Evolutionary conservation across 2,797 vertebrate genomes (phyloP), one percentile per base, ranked within the genome.

Genomic region (Thalassophryne amazonica): DNA sequence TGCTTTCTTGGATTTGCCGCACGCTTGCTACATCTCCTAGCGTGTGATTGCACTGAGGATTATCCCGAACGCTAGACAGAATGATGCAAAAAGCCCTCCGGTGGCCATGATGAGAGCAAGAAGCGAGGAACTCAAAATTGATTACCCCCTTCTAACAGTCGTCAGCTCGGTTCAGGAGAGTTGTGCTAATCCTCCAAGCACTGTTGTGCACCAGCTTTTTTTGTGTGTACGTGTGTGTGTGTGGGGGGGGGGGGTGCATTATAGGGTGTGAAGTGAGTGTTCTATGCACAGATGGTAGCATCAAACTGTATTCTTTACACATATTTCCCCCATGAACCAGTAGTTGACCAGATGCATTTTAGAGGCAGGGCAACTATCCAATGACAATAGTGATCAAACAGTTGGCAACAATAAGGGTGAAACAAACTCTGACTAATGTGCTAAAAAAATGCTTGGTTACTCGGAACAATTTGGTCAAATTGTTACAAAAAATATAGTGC

Each of bases 21-120:
- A 51, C 42, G 38, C 80, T 71, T 28, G 39, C 80, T 73, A 75
- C 76, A 78, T 84, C 79, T 85, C 68, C 74, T 77, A 77, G 78
- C 76, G 69, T 83, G 80, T 78, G 80, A 87, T 88, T 86, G 84
- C 76, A 81, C 65, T 30, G 74, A 81, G 85, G 85, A 86, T 86
- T 85, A 85, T 82, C 81, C 73, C 20, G 42, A 76, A 86, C 42
- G 73, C 75, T 47, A 70, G 65, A 76, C 72, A 76, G 83, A 83
- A 75, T 73, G 73, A 83, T 80, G 74, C 79, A 86, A 78, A 82
- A 77, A 78, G 77, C 80, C 78, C 78, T 75, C 76, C 73, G 71
- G 73, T 73, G 80, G 80, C 83, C 65, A 42, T 69, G 73, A 81
- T 65, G 73, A 78, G 81, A 76, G 71, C 66, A 70, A 40, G 69